Conservation (phyloP, 2,113 vertebrate genomes). For the Eleginops maclovinus region DNA sequence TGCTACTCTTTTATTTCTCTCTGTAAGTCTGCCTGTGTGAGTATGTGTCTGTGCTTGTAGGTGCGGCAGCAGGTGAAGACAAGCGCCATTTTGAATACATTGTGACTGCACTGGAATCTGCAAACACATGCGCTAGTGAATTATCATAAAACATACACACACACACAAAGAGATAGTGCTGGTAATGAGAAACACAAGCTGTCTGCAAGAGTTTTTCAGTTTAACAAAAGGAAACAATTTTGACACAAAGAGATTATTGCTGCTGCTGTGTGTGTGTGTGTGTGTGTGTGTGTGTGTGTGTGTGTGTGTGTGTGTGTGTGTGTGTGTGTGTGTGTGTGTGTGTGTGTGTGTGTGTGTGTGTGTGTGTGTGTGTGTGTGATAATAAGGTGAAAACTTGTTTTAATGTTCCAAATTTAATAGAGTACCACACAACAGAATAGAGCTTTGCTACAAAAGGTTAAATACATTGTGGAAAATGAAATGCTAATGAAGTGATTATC, state of each 20-base stretch:
- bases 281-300: slow-evolving; percentile 7
- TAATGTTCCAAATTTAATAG: neutral
- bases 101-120: neutral
- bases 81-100: slow-evolving; percentile 28
- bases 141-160: slow-evolving; percentile 14
- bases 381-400: neutral
- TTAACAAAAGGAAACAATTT: no score
- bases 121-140: neutral
- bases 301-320: neutral
- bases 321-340: neutral
- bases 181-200: slow-evolving; percentile 18
- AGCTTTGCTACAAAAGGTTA: neutral
- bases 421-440: neutral
- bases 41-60: neutral
- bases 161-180: neutral
- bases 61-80: slow-evolving; percentile 19
- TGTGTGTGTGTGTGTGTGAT: neutral
- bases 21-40: slow-evolving; percentile 8
- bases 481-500: neutral
- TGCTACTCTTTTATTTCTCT: slow-evolving; percentile 45
- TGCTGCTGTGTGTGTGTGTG: slow-evolving; percentile 6
- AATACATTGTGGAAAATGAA: neutral
- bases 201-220: neutral
- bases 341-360: neutral
- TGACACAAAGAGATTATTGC: no score